Percentiles rank a stretch among this genome's conserved stretches.
Evolutionary conservation across 2,113 vertebrate genomes (phyloP).

Genomic region (Megaleporinus macrocephalus): DNA sequence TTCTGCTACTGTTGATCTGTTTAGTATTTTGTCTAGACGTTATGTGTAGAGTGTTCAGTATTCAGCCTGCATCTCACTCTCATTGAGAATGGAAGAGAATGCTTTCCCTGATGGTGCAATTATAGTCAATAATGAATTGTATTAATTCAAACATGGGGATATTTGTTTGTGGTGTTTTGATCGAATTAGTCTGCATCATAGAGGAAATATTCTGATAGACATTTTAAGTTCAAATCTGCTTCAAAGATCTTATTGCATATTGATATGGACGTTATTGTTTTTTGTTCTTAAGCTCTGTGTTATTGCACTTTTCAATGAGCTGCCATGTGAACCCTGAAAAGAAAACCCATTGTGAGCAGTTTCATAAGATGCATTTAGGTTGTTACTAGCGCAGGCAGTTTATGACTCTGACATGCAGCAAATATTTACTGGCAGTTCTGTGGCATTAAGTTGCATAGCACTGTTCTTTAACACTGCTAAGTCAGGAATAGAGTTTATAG

Average conservation of each 20-base stretch:
- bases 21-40: background rate
- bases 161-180: constrained; percentile 7
- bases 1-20: background rate
- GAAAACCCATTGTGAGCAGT: background rate
- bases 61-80: background rate
- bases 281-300: background rate
- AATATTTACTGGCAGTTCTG: constrained; percentile 23
- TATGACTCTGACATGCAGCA: constrained; percentile 5
- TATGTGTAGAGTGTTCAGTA: background rate
- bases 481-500: background rate
- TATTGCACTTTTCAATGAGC: background rate
- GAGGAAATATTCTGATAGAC: background rate
- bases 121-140: constrained; percentile 11
- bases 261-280: background rate
- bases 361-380: constrained; percentile 15
- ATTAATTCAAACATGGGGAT: background rate
- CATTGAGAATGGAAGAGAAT: constrained; percentile 13
- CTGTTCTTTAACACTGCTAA: too few species aligned
- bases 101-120: background rate
- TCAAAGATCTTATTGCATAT: background rate
- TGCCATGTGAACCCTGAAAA: constrained; percentile 14
- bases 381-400: constrained; percentile 3
- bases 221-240: background rate
- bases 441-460: too few species aligned
- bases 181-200: background rate